Evolutionary conservation across 2,797 vertebrate genomes (phyloP), one percentile per base, ranked within the genome.

Genomic region (Fistularia tabacaria): DNA sequence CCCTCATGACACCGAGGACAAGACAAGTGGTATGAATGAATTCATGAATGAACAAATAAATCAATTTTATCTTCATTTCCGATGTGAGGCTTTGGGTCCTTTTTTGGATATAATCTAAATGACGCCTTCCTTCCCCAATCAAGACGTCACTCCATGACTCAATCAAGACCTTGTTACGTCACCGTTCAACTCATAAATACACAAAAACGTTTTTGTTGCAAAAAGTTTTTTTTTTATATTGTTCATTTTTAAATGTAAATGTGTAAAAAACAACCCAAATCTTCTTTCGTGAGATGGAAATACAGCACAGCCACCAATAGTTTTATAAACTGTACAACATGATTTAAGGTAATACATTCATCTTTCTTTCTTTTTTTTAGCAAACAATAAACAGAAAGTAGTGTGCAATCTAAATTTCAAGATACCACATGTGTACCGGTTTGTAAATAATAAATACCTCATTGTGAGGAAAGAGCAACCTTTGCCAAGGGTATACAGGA

Each of bases 401-500:
- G 39, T n/a, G 10, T 9, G 25, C 25, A 5, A 9, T 46, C 53
- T 55, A 46, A 46, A 50, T 25, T 25, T 25, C 25, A 25, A 25
- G 25, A 25, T 25, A 25, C 25, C 25, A 25, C 59, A 73, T 51
- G 59, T 73, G 76, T 78, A 84, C 87, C 78, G 42, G 41, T 76
- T 71, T 85, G 73, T 79, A 83, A 74, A 85, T 83, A 77, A 85
- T 87, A 89, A 86, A 83, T 84, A 81, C 88, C 90, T 92, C 90
- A 91, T 79, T 91, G 86, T 91, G 89, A 91, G 89, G 91, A 85
- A 90, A 86, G 53, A 86, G 72, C 57, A 79, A 76, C 81, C 83
- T 90, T 87, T 85, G 76, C 77, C 77, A 89, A 87, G 85, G 79
- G 44, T 81, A 61, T 62, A 83, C 73, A 86, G 81, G 76, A 85